Base-by-base conservation (phyloP, 2,888 invertebrate species). In the Spicauda simplicius region DNA sequence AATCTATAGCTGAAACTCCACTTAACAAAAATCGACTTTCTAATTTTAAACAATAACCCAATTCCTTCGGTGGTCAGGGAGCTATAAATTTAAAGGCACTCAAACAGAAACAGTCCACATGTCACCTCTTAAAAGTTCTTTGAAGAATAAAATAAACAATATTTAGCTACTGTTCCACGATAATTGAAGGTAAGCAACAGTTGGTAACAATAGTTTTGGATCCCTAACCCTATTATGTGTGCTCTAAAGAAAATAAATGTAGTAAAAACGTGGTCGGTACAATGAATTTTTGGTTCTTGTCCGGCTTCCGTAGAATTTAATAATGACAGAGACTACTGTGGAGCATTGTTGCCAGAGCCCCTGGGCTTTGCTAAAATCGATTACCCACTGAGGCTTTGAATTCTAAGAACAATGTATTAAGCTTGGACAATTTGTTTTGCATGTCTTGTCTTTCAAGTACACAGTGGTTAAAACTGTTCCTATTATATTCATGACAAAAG, bases 61-160 rank as follows among this genome's bases (percentile, higher is more conserved):
- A 86, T 87, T 88, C 85, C 79, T 73, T 69, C 78, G 75, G 86
- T 85, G 87, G 88, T 86, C 85, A 81, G 76, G 74, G 77, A 74
- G 72, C 80, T 82, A 88, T 91, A 91, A 92, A 91, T 92, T 88
- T 85, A 73, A 81, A 77, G 72, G 78, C 80, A 81, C 79, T 85
- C 77, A 80, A 80, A 80, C 78, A 84, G 80, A 83, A 84, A 82
- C 79, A 80, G 82, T 80, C 86, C 89, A 87, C 84, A 89, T 90
- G 89, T 86, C 91, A 86, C 87, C 82, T 85, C 83, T 87, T 86
- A 79, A 87, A 88, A 86, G 85, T 83, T 72, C 82, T 85, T 87
- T 87, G 81, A 82, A 85, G 81, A 81, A 77, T 86, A 87, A 91
- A 91, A 90, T 84, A 91, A 89, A 92, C 88, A 91, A 90, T 89